These are phyloP conservation scores for Agapetus fuscipes DNA, from an alignment of 2,888 invertebrate species.

Conservation along the genomic window DNA sequence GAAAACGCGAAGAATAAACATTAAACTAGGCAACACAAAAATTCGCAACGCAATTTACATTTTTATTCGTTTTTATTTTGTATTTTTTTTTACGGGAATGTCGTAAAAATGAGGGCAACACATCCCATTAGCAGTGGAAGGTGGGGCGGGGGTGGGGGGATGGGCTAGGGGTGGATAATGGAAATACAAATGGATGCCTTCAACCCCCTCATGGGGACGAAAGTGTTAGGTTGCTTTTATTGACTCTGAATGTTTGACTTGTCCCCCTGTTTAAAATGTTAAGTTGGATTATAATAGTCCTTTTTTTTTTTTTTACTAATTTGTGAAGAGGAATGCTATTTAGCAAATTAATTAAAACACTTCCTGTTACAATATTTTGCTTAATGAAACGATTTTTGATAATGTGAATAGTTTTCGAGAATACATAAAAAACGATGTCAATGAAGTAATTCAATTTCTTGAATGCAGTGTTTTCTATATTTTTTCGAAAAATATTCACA, in stretches of 20 bases:
- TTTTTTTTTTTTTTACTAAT: no score
- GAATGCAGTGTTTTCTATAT: no score
- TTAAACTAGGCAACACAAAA: conserved; percentile 23
- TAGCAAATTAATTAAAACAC: no score
- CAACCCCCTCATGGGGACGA: conserved; percentile 12
- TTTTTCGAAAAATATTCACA: no score
- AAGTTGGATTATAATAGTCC: no score
- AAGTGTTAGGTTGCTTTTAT: conserved; percentile 7
- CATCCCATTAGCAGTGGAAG: conserved; percentile 21
- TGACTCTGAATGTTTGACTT: conserved; percentile 3
- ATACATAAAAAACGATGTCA: no score
- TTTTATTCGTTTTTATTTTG: conserved; percentile 23
- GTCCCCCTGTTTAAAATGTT: no score
- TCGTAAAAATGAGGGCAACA: conserved; percentile 23
- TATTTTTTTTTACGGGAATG: conserved; percentile 22
- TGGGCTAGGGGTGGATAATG: conserved; percentile 15
- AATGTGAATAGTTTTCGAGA: no score
- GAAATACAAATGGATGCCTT: conserved; percentile 22
- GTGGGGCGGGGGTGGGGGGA: conserved; percentile 4
- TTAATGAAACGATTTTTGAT: no score
- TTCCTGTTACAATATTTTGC: no score
- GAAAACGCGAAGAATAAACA: conserved; percentile 19
- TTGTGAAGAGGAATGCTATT: no score
- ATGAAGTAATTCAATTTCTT: no score
- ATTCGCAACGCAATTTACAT: conserved; percentile 23